Percentiles rank a stretch among this genome's conserved stretches.
Evolutionary conservation across 2,888 invertebrate genomes (phyloP).

Genomic region (Cephus rjabovi): DNA sequence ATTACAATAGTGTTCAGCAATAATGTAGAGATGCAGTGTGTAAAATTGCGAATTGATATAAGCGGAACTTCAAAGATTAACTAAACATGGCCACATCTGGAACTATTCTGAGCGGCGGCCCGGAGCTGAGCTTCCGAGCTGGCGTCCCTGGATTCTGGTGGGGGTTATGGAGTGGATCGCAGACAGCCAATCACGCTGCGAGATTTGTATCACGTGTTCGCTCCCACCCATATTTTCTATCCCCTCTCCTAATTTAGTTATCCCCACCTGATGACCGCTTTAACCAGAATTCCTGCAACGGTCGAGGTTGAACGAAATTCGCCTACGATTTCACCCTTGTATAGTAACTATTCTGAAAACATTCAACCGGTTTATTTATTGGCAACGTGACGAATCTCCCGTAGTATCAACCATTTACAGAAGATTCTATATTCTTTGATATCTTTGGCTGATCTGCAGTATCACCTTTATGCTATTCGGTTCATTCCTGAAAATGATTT

Average conservation of each 20-base stretch:
- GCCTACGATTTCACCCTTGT: neutral
- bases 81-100: constrained; percentile 67
- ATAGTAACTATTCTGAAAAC: neutral
- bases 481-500: neutral
- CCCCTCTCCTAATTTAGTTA: neutral
- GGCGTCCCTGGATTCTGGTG: neutral
- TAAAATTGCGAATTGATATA: constrained; percentile 41
- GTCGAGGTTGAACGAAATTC: neutral
- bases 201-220: constrained; percentile 40
- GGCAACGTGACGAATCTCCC: neutral
- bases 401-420: neutral
- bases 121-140: constrained; percentile 19
- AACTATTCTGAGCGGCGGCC: constrained; percentile 62
- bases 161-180: constrained; percentile 21
- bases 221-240: neutral
- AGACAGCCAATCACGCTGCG: constrained; percentile 40
- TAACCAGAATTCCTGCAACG: neutral
- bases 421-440: neutral
- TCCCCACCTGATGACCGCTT: neutral
- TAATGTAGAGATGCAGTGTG: constrained; percentile 31
- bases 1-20: constrained; percentile 43
- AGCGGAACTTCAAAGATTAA: constrained; percentile 64
- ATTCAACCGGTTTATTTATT: neutral
- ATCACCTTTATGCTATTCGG: neutral
- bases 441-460: neutral